These are phyloP conservation scores for Australoheros scitulus DNA, from an alignment of 2,113 vertebrate genomes.

Conservation along the genomic window DNA sequence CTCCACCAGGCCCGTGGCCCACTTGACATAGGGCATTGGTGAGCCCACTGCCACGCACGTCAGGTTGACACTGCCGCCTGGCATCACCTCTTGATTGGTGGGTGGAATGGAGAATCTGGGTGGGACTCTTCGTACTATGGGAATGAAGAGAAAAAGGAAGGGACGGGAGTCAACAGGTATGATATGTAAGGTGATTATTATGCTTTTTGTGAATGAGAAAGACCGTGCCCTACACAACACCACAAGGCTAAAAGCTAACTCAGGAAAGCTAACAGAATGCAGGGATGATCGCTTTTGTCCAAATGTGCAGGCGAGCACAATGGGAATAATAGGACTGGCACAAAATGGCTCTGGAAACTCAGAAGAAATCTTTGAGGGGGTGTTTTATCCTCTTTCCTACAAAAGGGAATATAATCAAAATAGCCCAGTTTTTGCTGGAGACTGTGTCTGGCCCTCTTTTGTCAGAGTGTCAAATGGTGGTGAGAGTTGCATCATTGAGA, in stretches of 20 bases:
- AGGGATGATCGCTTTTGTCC: conserved; percentile 58
- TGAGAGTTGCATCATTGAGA: conserved; percentile 71
- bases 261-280: conserved; percentile 35
- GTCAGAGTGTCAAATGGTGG: conserved; percentile 73
- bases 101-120: conserved; percentile 97
- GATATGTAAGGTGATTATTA: neutral
- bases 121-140: conserved; percentile 90
- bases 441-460: conserved; percentile 72
- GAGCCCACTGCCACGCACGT: conserved; percentile 95
- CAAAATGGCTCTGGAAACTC: conserved; percentile 61
- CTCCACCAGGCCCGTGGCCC: conserved; percentile 87
- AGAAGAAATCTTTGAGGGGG: conserved; percentile 61
- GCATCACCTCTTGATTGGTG: conserved; percentile 96
- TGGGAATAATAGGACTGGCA: conserved; percentile 63
- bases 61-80: conserved; percentile 93
- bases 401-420: conserved; percentile 64
- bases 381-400: conserved; percentile 54
- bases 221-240: neutral
- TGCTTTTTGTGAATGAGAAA: conserved; percentile 16
- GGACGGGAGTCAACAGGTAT: neutral
- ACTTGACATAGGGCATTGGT: conserved; percentile 96
- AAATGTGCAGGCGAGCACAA: conserved; percentile 56
- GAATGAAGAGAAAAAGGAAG: neutral
- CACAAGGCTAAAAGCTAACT: conserved; percentile 20
- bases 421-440: conserved; percentile 58